Evolutionary conservation across 1,140 invertebrate species (phyloP), one percentile per base, ranked within the genome.

Genomic region (Aphelinus atriplicis): DNA sequence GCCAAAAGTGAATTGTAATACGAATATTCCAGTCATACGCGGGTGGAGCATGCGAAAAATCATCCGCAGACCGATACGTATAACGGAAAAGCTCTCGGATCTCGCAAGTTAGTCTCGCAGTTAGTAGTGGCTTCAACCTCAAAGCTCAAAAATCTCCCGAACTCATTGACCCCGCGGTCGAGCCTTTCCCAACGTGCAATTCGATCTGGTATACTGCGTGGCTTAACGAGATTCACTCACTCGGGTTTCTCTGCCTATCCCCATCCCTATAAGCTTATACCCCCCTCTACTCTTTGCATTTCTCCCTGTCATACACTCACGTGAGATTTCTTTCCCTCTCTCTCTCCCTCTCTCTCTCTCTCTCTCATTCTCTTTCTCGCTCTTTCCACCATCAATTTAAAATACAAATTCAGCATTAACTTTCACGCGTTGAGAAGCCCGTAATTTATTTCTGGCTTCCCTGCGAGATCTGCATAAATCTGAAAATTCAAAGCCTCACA

Each of bases 211-310:
- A 26, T 26, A 10, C 43, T 51, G 43, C 57, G 70, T 60, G 50
- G 68, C 68, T 71, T 75, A 75, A 75, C 73, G 73, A 75, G 62
- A 75, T 71, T 75, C 73, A 65, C 73, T 26, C 26, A 71, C 55
- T 68, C 43, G n/a, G 65, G 65, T 48, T 75, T 71, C 68, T 42
- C 48, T 55, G 2, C 48, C 64, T 55, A 1, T 65, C 50, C 51
- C 42, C 3, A 42, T 48, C 56, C 9, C 46, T 50, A 51, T 10
- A 46, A 48, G 46, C 62, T 66, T 7, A 7, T n/a, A 57, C 46
- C 9, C 9, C 9, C 10, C 6, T 58, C 7, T 10, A 4, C 42
- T 63, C 61, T 63, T 63, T 63, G 6, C 10, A 47, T 47, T 63
- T 63, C 61, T 63, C 43, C 26, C 57, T 60, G 5, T 63, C 61